phyloP scores from a whole-genome alignment of 2,113 vertebrate species.

The Otolemur garnettii region DNA sequence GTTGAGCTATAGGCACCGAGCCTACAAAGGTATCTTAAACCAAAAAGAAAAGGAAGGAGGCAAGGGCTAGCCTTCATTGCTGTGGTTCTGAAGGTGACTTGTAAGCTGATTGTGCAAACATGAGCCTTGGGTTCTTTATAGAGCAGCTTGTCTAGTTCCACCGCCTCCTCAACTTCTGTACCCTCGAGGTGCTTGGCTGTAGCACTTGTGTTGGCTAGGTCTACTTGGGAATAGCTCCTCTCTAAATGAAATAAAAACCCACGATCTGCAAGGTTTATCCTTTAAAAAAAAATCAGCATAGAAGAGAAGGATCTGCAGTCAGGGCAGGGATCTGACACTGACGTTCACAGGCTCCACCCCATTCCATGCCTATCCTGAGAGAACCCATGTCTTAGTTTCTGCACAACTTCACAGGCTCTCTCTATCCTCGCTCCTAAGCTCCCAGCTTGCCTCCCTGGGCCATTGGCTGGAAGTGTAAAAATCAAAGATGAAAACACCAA shows the following conservation, averaged over 20 bases:
- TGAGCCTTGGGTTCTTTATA: neutral
- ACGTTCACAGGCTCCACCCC: neutral
- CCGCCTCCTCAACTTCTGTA: neutral
- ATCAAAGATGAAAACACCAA: neutral
- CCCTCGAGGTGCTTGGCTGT: neutral
- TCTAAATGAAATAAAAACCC: constrained; percentile 11
- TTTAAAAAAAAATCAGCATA: neutral
- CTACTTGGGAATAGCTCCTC: neutral
- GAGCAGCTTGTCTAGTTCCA: neutral
- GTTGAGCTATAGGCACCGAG: too few species aligned
- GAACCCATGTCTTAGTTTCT: neutral
- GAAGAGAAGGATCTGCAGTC: neutral
- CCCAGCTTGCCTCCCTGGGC: neutral
- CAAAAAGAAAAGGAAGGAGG: neutral
- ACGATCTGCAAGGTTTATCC: neutral
- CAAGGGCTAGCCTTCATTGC: neutral
- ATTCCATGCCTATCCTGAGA: neutral
- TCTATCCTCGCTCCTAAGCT: neutral
- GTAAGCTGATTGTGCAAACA: neutral
- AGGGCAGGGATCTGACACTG: neutral
- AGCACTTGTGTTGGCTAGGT: neutral
- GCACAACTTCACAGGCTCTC: neutral
- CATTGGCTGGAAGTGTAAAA: neutral
- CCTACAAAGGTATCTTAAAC: neutral
- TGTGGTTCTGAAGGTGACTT: neutral